A percentile compares a stretch with the other conserved stretches of the same genome.
Evolutionary conservation across 64 coral and sea anemone genomes (phyloP).

Genomic region (Actinia tenebrosa): DNA sequence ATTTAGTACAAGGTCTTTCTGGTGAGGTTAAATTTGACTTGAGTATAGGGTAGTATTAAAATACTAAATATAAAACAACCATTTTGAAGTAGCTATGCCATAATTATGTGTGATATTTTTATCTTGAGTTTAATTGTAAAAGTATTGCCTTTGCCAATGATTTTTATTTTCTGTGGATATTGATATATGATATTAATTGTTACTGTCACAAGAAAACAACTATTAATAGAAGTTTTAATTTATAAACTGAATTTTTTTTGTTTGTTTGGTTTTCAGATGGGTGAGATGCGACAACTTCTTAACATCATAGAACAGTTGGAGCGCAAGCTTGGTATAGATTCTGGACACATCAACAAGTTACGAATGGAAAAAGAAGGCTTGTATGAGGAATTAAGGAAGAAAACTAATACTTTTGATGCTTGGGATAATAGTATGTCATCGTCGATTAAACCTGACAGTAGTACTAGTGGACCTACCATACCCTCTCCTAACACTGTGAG

Average conservation of each 20-base stretch:
- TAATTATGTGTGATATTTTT: no score
- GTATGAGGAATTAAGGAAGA: constrained; percentile 57
- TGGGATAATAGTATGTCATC: constrained; percentile 67
- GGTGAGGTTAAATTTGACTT: no score
- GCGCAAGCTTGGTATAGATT: constrained; percentile 92
- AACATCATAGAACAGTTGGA: constrained; percentile 97
- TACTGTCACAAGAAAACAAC: neutral
- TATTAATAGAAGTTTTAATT: neutral
- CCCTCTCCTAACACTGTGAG: neutral
- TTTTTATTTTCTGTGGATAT: neutral
- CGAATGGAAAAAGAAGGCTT: constrained; percentile 82
- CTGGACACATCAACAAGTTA: constrained; percentile 69
- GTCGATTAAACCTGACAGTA: neutral
- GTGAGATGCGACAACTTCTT: constrained; percentile 88
- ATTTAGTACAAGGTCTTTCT: no score
- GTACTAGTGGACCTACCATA: neutral
- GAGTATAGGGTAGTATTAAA: no score
- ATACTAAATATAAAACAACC: no score
- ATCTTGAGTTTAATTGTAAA: no score
- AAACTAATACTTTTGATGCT: constrained; percentile 43
- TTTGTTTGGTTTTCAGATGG: constrained; percentile 92
- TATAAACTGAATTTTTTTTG: neutral
- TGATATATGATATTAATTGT: neutral
- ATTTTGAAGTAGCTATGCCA: no score
- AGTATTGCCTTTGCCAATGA: no score